These are phyloP conservation scores for Linnaemya tessellans DNA, from an alignment of 2,888 invertebrate species.

Conservation along the genomic window DNA sequence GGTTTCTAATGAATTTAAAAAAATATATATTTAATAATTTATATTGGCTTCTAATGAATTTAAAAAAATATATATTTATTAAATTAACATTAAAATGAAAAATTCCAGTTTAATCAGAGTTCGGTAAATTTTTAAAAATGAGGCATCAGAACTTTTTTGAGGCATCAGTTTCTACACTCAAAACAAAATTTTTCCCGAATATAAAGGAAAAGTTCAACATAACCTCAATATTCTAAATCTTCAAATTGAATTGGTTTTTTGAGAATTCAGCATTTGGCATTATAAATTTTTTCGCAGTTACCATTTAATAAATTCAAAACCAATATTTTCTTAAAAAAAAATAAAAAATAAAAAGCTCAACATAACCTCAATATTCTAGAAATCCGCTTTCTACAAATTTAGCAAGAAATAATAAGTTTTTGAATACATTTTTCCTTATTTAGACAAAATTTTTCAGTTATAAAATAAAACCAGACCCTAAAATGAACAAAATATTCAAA, in stretches of 20 bases:
- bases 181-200: not conserved
- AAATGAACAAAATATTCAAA: not conserved
- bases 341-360: not conserved
- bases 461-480: not conserved
- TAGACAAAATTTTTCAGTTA: not conserved
- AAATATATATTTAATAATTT: too few relatives aligned
- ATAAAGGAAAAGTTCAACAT: not conserved
- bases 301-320: too few relatives aligned
- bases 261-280: too few relatives aligned
- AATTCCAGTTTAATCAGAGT: too few relatives aligned
- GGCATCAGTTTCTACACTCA: not conserved
- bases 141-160: not conserved
- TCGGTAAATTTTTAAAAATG: too few relatives aligned
- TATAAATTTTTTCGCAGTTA: too few relatives aligned
- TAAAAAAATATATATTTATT: too few relatives aligned
- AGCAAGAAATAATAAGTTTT: not conserved
- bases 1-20: too few relatives aligned
- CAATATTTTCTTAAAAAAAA: not conserved
- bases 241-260: not conserved
- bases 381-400: not conserved
- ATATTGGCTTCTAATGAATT: too few relatives aligned
- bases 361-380: not conserved
- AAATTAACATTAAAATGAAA: too few relatives aligned
- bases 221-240: conserved; percentile 20
- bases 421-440: not conserved